Conservation (phyloP, 2,797 vertebrate genomes). For the Oceanodroma leucorhoa region DNA sequence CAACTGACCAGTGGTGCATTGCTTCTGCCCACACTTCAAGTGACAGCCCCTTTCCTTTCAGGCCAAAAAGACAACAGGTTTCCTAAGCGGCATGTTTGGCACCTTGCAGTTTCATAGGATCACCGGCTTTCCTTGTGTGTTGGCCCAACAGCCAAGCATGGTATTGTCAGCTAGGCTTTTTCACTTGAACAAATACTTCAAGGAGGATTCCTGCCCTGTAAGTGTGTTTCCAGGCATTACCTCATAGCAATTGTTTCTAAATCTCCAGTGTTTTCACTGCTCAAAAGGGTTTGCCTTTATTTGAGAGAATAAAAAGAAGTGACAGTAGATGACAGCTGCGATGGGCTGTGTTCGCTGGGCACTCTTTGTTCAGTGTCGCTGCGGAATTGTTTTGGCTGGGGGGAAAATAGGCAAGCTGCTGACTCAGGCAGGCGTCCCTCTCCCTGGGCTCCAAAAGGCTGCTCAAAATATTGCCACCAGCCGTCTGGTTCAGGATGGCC, state of each 20-base stretch:
- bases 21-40: neutral
- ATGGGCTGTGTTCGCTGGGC: conserved; percentile 34
- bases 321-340: conserved; percentile 67
- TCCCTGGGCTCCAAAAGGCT: neutral
- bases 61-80: neutral
- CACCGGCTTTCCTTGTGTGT: neutral
- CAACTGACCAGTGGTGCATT: neutral
- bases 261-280: conserved; percentile 37
- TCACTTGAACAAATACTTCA: neutral
- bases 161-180: neutral
- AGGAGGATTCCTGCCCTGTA: conserved; percentile 26
- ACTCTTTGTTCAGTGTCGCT: neutral
- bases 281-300: conserved; percentile 61
- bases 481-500: neutral
- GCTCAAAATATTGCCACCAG: neutral
- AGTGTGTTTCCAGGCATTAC: conserved; percentile 49
- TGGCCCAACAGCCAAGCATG: neutral
- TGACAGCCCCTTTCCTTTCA: neutral
- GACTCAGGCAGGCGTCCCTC: neutral
- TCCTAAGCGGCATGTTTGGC: neutral
- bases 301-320: conserved; percentile 53
- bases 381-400: conserved; percentile 7
- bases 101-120: neutral
- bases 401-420: neutral
- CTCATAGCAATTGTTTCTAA: conserved; percentile 56